A percentile compares a stretch with the other conserved stretches of the same genome.
These are phyloP conservation scores for Drosophila virilis DNA, from an alignment of 1,140 invertebrate genomes.

Conservation along the genomic window DNA sequence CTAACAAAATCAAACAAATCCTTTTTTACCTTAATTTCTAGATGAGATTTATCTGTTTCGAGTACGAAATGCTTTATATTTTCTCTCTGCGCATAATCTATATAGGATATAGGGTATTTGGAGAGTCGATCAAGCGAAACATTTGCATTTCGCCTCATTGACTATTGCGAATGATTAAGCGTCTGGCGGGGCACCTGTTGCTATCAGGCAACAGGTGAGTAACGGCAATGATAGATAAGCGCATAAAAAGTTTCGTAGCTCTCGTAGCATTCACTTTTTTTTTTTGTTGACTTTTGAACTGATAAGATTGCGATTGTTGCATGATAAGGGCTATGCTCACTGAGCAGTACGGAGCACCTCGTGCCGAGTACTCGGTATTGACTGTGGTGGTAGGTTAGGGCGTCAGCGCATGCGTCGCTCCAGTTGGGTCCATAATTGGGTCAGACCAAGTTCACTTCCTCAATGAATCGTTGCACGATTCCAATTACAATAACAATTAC, in stretches of 20 bases:
- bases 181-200: constrained; percentile 61
- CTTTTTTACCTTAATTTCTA: too few species aligned
- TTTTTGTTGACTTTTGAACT: constrained; percentile 56
- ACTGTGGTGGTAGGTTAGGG: constrained; percentile 70
- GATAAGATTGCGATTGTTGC: constrained; percentile 62
- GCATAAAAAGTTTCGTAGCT: constrained; percentile 27
- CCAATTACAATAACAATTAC: constrained; percentile 55
- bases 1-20: too few species aligned
- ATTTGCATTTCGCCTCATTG: constrained; percentile 29
- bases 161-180: constrained; percentile 66
- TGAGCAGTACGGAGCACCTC: not conserved
- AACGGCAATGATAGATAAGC: constrained; percentile 64
- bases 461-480: constrained; percentile 47
- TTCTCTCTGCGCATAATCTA: too few species aligned
- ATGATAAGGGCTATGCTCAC: constrained; percentile 6
- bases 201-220: constrained; percentile 64
- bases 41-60: too few species aligned
- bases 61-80: too few species aligned
- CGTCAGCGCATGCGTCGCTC: constrained; percentile 52
- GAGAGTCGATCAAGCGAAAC: not conserved
- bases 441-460: constrained; percentile 74
- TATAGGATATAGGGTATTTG: not conserved
- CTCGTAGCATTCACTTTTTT: constrained; percentile 22
- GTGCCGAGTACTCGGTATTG: constrained; percentile 5
- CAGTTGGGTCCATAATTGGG: constrained; percentile 45